These are phyloP conservation scores for Rhorus exstirpatorius DNA, from an alignment of 2,888 invertebrate species.

Conservation along the genomic window DNA sequence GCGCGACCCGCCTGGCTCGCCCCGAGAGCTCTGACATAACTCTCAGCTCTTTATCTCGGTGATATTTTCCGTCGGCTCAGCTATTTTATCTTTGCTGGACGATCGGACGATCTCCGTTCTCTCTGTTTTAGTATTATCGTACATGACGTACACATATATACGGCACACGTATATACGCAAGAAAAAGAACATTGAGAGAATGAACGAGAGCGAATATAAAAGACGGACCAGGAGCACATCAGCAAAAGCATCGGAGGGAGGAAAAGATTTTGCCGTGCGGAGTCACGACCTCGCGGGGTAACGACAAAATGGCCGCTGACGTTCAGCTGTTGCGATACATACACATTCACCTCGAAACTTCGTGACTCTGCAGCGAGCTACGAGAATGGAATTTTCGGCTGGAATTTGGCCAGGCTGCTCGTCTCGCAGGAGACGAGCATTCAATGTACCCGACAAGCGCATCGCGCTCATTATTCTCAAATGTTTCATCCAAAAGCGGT, in stretches of 20 bases:
- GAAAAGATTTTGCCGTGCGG: conserved; percentile 11
- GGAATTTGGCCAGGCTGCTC: conserved; percentile 54
- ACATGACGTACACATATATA: not conserved
- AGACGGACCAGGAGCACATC: conserved; percentile 38
- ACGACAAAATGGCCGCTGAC: conserved; percentile 69
- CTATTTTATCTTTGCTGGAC: conserved; percentile 74
- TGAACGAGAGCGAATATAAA: conserved; percentile 22
- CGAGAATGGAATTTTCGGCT: conserved; percentile 58
- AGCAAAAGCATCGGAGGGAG: not conserved
- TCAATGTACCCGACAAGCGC: conserved; percentile 15
- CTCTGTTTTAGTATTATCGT: conserved; percentile 19
- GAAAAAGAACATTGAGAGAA: not conserved
- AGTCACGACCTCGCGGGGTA: too few species aligned
- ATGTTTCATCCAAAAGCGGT: not conserved
- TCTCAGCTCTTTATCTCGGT: conserved; percentile 76
- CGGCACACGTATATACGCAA: not conserved
- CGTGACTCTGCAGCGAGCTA: conserved; percentile 21
- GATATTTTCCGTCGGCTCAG: conserved; percentile 78
- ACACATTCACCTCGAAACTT: conserved; percentile 56
- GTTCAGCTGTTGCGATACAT: conserved; percentile 64
- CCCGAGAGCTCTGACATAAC: conserved; percentile 75
- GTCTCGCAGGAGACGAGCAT: conserved; percentile 49
- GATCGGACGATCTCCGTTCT: conserved; percentile 66
- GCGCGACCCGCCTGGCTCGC: conserved; percentile 41
- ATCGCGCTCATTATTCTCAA: conserved; percentile 2